Evolutionary conservation across 2,113 vertebrate genomes (phyloP).

Genomic region (Poecile atricapillus): DNA sequence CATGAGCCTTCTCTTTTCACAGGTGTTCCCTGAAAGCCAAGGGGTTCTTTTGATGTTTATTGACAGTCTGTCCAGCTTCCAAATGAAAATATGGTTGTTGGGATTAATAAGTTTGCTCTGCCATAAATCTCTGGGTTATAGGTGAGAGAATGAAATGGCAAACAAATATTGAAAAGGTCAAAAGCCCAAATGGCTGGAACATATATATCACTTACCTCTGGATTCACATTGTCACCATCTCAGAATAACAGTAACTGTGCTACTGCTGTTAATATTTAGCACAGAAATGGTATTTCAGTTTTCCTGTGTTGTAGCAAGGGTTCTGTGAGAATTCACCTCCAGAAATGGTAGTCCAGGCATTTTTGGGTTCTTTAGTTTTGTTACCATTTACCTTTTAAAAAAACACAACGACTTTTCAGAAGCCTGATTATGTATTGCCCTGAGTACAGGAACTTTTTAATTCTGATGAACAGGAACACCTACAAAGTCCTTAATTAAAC

Average conservation of each 20-base stretch:
- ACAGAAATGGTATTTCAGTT: neutral
- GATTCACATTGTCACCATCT: neutral
- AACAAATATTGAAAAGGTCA: conserved; percentile 13
- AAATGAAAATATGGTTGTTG: conserved; percentile 43
- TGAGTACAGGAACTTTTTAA: neutral
- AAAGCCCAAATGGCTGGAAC: neutral
- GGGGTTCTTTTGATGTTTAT: conserved; percentile 47
- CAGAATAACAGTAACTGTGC: neutral
- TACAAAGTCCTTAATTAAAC: neutral
- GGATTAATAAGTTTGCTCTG: conserved; percentile 50
- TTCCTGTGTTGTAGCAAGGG: neutral
- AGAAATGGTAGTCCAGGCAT: neutral
- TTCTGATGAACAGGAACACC: neutral
- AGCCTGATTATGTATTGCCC: neutral
- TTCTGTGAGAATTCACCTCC: neutral
- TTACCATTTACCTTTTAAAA: neutral
- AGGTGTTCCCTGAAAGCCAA: neutral
- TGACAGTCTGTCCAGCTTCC: neutral
- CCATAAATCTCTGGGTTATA: conserved; percentile 41
- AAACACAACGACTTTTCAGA: neutral
- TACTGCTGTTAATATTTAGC: conserved; percentile 40
- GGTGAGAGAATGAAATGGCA: conserved; percentile 22
- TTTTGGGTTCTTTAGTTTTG: neutral
- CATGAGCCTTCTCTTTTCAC: neutral
- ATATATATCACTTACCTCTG: conserved; percentile 1